These are phyloP conservation scores for Stigmatopora argus DNA, from an alignment of 2,113 vertebrate genomes.

Conservation along the genomic window DNA sequence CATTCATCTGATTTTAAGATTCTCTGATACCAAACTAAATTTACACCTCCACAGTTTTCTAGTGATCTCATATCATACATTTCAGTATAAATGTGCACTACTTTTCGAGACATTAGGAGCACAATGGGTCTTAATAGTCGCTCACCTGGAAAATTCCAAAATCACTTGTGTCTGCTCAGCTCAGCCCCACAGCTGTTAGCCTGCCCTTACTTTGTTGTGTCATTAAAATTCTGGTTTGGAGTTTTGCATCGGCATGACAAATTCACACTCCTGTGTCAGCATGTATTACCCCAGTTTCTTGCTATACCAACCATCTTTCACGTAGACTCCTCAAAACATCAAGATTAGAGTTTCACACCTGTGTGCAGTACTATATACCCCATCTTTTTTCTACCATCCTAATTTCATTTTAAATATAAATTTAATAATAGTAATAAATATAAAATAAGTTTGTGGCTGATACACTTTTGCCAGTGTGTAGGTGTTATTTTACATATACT, in stretches of 20 bases:
- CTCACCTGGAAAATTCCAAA: constrained; percentile 23
- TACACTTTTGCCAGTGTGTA: too few species aligned
- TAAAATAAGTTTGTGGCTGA: too few species aligned
- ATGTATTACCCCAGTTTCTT: constrained; percentile 39
- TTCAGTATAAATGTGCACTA: too few species aligned
- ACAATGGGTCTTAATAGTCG: not conserved
- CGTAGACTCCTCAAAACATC: constrained; percentile 19
- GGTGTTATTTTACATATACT: too few species aligned
- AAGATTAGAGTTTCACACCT: not conserved
- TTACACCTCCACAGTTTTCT: too few species aligned
- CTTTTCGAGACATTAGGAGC: not conserved
- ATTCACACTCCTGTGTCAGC: constrained; percentile 29
- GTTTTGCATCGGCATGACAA: constrained; percentile 32
- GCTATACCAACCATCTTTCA: constrained; percentile 14
- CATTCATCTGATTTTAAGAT: too few species aligned
- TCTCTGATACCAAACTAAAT: too few species aligned
- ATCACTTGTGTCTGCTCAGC: constrained; percentile 38
- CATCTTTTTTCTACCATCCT: too few species aligned
- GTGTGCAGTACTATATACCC: not conserved
- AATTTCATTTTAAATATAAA: too few species aligned
- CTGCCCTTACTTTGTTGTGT: constrained; percentile 20
- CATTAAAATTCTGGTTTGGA: constrained; percentile 26
- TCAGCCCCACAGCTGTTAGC: constrained; percentile 36
- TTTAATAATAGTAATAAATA: too few species aligned
- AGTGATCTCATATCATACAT: too few species aligned